Percentiles rank a stretch among this genome's conserved stretches.
Conservation (phyloP, 1,140 invertebrate species). For the Choristoneura fumiferana region DNA sequence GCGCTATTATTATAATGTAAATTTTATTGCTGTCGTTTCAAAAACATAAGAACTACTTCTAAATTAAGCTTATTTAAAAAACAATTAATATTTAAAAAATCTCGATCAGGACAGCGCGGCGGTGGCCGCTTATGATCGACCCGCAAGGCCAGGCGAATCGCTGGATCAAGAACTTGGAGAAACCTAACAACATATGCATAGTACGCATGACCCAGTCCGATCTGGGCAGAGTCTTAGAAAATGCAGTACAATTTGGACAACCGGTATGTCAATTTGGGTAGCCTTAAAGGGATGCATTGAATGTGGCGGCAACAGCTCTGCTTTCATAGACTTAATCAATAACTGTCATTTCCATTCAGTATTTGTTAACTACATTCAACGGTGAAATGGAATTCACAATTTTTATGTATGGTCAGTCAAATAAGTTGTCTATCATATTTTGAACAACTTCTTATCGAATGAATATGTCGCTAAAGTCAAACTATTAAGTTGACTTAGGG, state of each 20-base stretch:
- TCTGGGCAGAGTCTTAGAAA: slow-evolving; percentile 92
- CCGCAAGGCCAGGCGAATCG: slow-evolving; percentile 96
- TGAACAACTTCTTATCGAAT: too few relatives aligned
- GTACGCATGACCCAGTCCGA: slow-evolving; percentile 90
- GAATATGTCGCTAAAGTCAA: too few relatives aligned
- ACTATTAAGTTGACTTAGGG: too few relatives aligned
- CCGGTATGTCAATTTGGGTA: slow-evolving; percentile 80
- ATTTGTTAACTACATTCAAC: too few relatives aligned
- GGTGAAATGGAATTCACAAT: too few relatives aligned
- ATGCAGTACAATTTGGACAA: slow-evolving; percentile 95
- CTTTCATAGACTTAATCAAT: too few relatives aligned
- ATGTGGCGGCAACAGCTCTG: too few relatives aligned
- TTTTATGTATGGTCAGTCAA: too few relatives aligned
- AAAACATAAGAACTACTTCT: neutral
- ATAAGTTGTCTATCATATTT: too few relatives aligned
- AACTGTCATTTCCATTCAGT: too few relatives aligned
- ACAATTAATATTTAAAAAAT: neutral
- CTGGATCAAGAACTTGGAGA: slow-evolving; percentile 97
- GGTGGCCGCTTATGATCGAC: slow-evolving; percentile 96
- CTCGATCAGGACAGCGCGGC: slow-evolving; percentile 83
- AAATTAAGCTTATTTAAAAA: too few relatives aligned
- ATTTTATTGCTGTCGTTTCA: slow-evolving; percentile 20
- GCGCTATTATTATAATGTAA: slow-evolving; percentile 93
- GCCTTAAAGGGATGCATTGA: too few relatives aligned
- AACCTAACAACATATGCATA: slow-evolving; percentile 89